phyloP scores from a whole-genome alignment of 2,888 invertebrate species.

The Steinernema carpocapsae region DNA sequence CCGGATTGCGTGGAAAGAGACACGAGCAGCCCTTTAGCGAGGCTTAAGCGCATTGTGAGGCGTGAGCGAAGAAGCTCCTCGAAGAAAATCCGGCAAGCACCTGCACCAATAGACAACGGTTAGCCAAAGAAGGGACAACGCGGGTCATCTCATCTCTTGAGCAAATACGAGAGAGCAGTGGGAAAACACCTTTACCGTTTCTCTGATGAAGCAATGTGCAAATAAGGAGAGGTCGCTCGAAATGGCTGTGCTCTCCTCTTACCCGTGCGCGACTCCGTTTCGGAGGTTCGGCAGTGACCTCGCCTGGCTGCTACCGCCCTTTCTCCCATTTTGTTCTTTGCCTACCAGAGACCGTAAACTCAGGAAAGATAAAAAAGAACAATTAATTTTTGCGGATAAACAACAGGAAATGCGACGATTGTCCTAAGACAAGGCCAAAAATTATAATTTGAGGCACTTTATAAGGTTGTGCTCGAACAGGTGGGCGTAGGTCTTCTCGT shows the following conservation, averaged over 20 bases:
- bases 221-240: too few relatives aligned
- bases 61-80: too few relatives aligned
- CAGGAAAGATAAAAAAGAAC: neutral
- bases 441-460: conserved; percentile 34
- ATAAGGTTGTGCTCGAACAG: conserved; percentile 24
- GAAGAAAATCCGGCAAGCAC: conserved; percentile 8
- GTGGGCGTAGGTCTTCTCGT: conserved; percentile 28
- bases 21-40: too few relatives aligned
- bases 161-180: conserved; percentile 23
- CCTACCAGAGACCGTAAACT: neutral
- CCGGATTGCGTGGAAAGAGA: too few relatives aligned
- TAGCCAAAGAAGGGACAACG: conserved; percentile 24
- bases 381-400: conserved; percentile 10
- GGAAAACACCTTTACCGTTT: neutral
- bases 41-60: neutral
- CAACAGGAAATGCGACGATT: conserved; percentile 31
- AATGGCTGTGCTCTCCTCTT: too few relatives aligned
- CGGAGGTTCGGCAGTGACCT: conserved; percentile 29
- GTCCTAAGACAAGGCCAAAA: conserved; percentile 33
- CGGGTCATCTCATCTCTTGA: conserved; percentile 31
- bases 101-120: conserved; percentile 11
- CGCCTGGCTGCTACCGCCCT: neutral
- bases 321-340: neutral
- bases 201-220: too few relatives aligned
- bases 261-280: conserved; percentile 25